Percentiles rank a stretch among this genome's conserved stretches.
Conservation (phyloP, 2,797 vertebrate genomes). For the Scarus forsteni region DNA sequence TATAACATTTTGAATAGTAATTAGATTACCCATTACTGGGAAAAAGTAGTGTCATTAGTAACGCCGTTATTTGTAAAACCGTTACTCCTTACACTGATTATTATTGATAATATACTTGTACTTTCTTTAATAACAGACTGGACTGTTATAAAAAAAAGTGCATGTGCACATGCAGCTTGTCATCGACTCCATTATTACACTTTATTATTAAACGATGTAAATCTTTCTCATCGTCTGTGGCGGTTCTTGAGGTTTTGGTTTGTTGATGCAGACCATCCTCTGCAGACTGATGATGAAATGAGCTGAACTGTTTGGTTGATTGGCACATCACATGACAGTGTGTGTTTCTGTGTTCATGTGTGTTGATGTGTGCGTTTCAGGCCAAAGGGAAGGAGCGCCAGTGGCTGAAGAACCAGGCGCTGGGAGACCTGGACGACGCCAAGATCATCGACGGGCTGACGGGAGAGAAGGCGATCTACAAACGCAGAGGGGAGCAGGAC, state of each 20-base stretch:
- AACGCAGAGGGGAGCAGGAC: slow-evolving; percentile 93
- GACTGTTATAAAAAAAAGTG: too few species aligned
- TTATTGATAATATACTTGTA: too few species aligned
- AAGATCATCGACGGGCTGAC: slow-evolving; percentile 97
- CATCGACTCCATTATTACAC: too few species aligned
- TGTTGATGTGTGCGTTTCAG: slow-evolving; percentile 73
- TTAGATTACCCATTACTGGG: too few species aligned
- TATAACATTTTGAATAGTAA: too few species aligned
- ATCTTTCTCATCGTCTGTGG: not conserved
- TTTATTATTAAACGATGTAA: too few species aligned
- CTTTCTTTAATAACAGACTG: too few species aligned
- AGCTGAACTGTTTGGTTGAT: slow-evolving; percentile 2
- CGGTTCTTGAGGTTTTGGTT: not conserved
- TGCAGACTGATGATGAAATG: slow-evolving; percentile 16
- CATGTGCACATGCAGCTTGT: too few species aligned
- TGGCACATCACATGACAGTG: not conserved
- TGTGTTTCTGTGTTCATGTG: slow-evolving; percentile 11
- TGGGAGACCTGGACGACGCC: slow-evolving; percentile 95
- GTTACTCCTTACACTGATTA: too few species aligned
- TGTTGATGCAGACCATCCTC: slow-evolving; percentile 7
- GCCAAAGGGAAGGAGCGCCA: slow-evolving; percentile 98
- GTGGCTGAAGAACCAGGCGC: slow-evolving; percentile 94
- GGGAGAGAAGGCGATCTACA: slow-evolving; percentile 96
- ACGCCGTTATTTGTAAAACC: too few species aligned
- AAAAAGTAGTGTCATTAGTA: too few species aligned